Evolutionary conservation across 1,140 invertebrate species (phyloP).

Genomic region (Conus ventricosus): DNA sequence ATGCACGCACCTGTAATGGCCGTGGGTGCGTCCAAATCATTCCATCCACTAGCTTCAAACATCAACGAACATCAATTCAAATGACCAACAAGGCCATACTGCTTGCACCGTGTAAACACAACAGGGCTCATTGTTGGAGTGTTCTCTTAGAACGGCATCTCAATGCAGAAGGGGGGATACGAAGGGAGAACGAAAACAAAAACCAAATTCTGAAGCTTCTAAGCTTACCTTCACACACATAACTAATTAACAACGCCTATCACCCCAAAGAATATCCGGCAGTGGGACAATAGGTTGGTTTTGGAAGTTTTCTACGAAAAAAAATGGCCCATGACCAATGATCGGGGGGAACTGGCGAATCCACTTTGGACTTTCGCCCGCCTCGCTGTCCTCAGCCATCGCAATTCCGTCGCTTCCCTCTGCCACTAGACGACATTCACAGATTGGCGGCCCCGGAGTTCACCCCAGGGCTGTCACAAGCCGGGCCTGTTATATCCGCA

Average conservation of each 20-base stretch:
- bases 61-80: background rate
- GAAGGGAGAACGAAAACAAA: background rate
- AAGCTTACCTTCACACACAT: conserved; percentile 96
- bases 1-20: background rate
- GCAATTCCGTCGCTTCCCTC: conserved; percentile 38
- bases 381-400: conserved; percentile 57
- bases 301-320: conserved; percentile 99
- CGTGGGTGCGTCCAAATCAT: background rate
- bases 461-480: conserved; percentile 43
- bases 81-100: background rate
- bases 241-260: conserved; percentile 99
- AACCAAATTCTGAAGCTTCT: background rate
- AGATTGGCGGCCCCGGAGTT: conserved; percentile 13
- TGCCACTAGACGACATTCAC: conserved; percentile 34
- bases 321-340: conserved; percentile 91
- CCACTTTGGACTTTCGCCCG: conserved; percentile 51
- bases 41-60: background rate
- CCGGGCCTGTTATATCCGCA: conserved; percentile 36
- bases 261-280: conserved; percentile 99
- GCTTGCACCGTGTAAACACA: background rate
- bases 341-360: conserved; percentile 53
- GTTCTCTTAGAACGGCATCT: background rate
- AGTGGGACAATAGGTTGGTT: conserved; percentile 99
- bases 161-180: background rate
- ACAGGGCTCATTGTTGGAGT: background rate